phyloP scores from a whole-genome alignment of 2,113 vertebrate genomes.

The Myrmophylax atrothorax region DNA sequence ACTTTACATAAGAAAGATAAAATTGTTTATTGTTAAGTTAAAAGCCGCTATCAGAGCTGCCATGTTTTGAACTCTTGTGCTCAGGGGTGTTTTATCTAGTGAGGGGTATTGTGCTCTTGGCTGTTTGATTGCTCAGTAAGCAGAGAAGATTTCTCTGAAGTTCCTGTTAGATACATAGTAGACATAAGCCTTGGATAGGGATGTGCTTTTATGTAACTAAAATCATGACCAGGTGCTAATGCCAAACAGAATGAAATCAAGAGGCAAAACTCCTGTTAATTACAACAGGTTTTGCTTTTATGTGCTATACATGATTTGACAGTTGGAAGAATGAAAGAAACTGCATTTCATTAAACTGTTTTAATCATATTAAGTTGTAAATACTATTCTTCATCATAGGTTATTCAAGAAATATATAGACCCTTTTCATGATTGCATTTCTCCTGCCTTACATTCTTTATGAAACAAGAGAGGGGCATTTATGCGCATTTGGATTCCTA shows the following conservation, averaged over 20 bases:
- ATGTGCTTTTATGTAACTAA: not conserved
- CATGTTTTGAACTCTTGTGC: not conserved
- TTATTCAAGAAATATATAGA: not conserved
- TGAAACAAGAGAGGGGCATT: not conserved
- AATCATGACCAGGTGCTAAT: not conserved
- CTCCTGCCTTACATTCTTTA: not conserved
- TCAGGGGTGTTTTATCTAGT: not conserved
- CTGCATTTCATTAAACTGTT: not conserved
- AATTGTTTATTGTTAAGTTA: not conserved
- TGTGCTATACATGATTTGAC: rapidly evolving
- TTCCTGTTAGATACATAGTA: not conserved
- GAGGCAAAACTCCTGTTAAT: not conserved
- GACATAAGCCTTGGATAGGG: not conserved
- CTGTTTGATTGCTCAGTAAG: not conserved
- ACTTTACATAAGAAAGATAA: conserved; percentile 14
- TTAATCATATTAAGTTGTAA: not conserved
- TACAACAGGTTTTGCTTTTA: not conserved
- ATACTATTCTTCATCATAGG: not conserved
- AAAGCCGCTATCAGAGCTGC: not conserved
- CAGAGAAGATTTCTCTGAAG: not conserved
- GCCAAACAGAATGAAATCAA: not conserved
- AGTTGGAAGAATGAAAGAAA: not conserved
- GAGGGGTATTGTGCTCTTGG: not conserved
- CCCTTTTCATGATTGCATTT: not conserved
- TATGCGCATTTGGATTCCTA: not conserved